Evolutionary conservation across 2,113 vertebrate species (phyloP), one percentile per base, ranked within the genome.

Genomic region (Malurus melanocephalus): DNA sequence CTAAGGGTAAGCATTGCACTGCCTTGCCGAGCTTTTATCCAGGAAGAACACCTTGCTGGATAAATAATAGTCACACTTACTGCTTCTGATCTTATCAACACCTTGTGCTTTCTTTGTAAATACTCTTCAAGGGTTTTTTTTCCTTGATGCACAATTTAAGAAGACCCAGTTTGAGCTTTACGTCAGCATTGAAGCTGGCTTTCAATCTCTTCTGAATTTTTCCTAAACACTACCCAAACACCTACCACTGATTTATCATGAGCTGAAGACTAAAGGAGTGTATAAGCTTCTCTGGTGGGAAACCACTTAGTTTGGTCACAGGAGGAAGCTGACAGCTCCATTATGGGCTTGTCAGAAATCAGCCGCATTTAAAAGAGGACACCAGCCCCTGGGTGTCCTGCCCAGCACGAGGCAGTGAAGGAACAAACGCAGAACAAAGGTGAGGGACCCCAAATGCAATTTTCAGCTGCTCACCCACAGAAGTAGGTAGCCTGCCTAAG

Each of bases 401-500:
- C 77, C 28, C 75, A 75, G 73, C 65, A 64, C 0, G 9, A 80
- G 46, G 24, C 79, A 80, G 53, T 10, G 52, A 61, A 88, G 48
- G 45, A 87, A 48, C 18, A 52, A 90, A 81, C 1, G 42, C 21
- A 67, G 52, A 71, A 18, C 52, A 76, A 84, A 92, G 73, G 79
- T 89, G 76, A 86, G 68, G 35, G 48, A 84, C 57, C 84, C 32
- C 53, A 94, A 93, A 67, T 1, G 6, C 33, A 78, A n/a, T 83
- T 85, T 88, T 88, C 68, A 74, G 61, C 72, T 93, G 73, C 61
- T 94, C 16, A 45, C 32, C 15, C 56, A 66, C 28, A 81, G 40
- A 87, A 80, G 33, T 30, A 74, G 82, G 81, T 78, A 83, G 68
- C 43, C 65, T 72, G 79, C 85, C 79, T 94, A 72, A 78, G 91